Base-by-base conservation (phyloP, 2,888 invertebrate genomes). In the Parthenolecanium corni region DNA sequence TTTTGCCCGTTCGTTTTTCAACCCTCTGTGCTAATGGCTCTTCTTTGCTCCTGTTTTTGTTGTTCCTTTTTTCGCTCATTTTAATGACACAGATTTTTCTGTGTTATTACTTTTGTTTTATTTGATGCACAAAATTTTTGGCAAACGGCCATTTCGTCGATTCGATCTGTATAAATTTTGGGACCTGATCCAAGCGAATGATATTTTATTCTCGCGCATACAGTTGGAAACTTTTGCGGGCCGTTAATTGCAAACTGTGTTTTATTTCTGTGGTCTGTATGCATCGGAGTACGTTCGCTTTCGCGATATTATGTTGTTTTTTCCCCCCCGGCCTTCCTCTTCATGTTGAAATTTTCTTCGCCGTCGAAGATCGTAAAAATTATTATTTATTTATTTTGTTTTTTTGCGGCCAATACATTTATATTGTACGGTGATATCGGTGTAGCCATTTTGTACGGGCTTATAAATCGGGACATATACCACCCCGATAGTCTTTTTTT, bases 151-250 rank as follows among this genome's bases (percentile, higher is more conserved):
- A 61, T 16, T 18, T 49, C 21, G 61, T 52, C 16, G 62, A 62
- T 62, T 62, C 24, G 62, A 62, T 62, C 62, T 52, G 18, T 24
- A 31, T 52, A 62, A 62, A 44, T 52, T 40, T 25, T 52, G 36
- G 62, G 62, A 52, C 40, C 42, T 24, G 25, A 24, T 62, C 62
- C 62, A 62, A 62, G 25, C 52, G 31, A 62, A 62, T 44, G 62
- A 62, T 62, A 62, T 52, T 62, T 62, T 52, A 62, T 44, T 62
- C 62, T 62, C 51, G 51, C 51, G 51, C 49, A 24, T 36, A 40
- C 49, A 36, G 14, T 36, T 18, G 20, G 14, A 36, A 6, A 51
- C 21, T 61, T 61, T 40, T 20, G 61, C 51, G n/a, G n/a, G n/a
- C n/a, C n/a, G 51, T 61, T 51, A 51, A 61, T 61, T 51, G 61